Base-by-base conservation (phyloP, 2,797 vertebrate genomes). In the Cynodonichthys magdalenae region DNA sequence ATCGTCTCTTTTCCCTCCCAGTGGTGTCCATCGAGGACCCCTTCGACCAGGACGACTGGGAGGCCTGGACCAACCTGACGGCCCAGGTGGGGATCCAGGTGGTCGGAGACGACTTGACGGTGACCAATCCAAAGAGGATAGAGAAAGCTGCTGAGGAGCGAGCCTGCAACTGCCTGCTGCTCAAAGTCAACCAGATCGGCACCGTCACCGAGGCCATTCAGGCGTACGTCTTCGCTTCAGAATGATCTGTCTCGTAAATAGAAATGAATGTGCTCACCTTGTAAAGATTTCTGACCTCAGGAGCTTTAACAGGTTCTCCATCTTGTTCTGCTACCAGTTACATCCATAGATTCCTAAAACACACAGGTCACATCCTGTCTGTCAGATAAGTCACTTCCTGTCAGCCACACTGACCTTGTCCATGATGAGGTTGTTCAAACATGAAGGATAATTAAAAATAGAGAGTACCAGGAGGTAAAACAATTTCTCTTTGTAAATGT, bases 11-110 rank as follows among this genome's bases (percentile, higher is more conserved):
- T 24, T 17, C 39, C 7, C 0, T 28, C 14, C 12, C 75, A 98
- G 96, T 98, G 91, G 96, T 97, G 42, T 97, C 96, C 62, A 98
- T 98, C 9, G 96, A 98, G 89, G 96, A 98, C 81, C 96, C 96
- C 0, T 98, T 98, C 61, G 96, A 98, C 84, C 96, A 98, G 88
- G 96, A 98, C 42, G 96, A 98, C 71, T 98, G 96, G 96, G 93
- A 94, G 48, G 95, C 95, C 65, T 98, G 96, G 96, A 92, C 95
- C 42, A 93, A 95, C 55, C 95, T 98, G 80, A 96, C 96, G 0
- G 95, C 93, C 71, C 95, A 93, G 0, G 94, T 95, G n/a, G 96
- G 95, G 63, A 97, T 97, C 87, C 96, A 98, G 92, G 95, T 98
- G 6, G 96, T 97, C 27, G 96, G 96, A 3, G 96, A 97, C 0